Evolutionary conservation across 2,113 vertebrate species (phyloP).

Genomic region (Tor tambroides): DNA sequence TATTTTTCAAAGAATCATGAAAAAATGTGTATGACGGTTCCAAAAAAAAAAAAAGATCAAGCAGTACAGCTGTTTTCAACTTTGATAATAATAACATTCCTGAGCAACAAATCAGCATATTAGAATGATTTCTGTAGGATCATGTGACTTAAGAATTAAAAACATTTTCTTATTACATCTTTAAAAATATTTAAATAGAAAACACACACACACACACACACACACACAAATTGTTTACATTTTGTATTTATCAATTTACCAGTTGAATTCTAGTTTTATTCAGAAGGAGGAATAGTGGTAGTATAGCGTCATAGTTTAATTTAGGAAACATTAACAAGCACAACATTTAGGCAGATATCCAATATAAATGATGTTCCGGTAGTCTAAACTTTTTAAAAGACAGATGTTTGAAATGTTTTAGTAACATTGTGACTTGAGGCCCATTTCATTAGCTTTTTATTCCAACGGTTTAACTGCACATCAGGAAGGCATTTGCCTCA

Average conservation of each 20-base stretch:
- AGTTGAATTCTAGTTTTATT: neutral
- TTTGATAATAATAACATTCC: too few species aligned
- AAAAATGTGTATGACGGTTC: too few species aligned
- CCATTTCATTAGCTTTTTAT: neutral
- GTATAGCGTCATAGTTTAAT: neutral
- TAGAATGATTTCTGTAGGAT: neutral
- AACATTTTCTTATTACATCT: neutral
- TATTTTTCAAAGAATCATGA: too few species aligned
- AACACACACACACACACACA: too few species aligned
- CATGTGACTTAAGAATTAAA: neutral
- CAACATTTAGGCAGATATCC: conserved; percentile 30
- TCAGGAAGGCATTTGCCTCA: conserved; percentile 6
- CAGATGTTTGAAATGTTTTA: neutral
- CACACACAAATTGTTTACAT: too few species aligned
- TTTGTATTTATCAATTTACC: neutral
- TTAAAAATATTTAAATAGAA: too few species aligned
- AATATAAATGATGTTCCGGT: conserved; percentile 24
- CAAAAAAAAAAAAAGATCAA: too few species aligned
- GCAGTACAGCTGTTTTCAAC: too few species aligned
- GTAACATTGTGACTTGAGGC: neutral
- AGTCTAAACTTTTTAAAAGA: conserved; percentile 25
- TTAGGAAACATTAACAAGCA: neutral
- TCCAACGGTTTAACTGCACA: conserved; percentile 6
- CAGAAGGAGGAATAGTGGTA: neutral
- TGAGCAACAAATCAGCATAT: neutral